Percentiles rank a stretch among this genome's conserved stretches.
Evolutionary conservation across 2,888 invertebrate genomes (phyloP).

Genomic region (Athetis lepigone): DNA sequence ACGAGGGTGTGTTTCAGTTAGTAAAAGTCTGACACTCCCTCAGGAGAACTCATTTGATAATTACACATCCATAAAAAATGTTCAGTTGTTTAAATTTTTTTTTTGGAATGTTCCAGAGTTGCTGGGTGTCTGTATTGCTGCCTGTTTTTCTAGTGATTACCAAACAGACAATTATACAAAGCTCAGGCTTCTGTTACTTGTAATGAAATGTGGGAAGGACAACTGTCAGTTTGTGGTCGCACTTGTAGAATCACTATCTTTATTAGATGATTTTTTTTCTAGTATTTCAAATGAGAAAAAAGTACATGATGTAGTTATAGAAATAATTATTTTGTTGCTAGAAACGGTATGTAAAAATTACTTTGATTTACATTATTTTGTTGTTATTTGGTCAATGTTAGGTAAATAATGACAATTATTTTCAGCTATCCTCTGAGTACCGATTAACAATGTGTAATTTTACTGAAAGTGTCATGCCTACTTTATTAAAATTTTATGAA

Average conservation of each 20-base stretch:
- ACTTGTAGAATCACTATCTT: constrained; percentile 76
- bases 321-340: constrained; percentile 78
- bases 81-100: neutral
- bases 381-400: neutral
- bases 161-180: constrained; percentile 82
- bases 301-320: constrained; percentile 81
- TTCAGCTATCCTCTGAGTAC: constrained; percentile 88
- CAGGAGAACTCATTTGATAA: too few relatives aligned
- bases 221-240: constrained; percentile 81
- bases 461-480: constrained; percentile 83
- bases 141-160: constrained; percentile 72
- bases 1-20: too few relatives aligned
- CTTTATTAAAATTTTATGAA: constrained; percentile 85
- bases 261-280: constrained; percentile 75
- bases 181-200: constrained; percentile 81
- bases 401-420: constrained; percentile 41
- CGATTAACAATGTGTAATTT: constrained; percentile 89
- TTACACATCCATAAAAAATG: too few relatives aligned
- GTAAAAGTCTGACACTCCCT: too few relatives aligned
- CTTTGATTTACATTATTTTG: neutral
- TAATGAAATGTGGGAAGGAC: constrained; percentile 83
- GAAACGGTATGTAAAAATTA: constrained; percentile 74
- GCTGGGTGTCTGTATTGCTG: constrained; percentile 76
- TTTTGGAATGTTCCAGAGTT: constrained; percentile 73
- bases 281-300: constrained; percentile 79